Conservation (phyloP, 2,888 invertebrate species). For the Elegia similella region DNA sequence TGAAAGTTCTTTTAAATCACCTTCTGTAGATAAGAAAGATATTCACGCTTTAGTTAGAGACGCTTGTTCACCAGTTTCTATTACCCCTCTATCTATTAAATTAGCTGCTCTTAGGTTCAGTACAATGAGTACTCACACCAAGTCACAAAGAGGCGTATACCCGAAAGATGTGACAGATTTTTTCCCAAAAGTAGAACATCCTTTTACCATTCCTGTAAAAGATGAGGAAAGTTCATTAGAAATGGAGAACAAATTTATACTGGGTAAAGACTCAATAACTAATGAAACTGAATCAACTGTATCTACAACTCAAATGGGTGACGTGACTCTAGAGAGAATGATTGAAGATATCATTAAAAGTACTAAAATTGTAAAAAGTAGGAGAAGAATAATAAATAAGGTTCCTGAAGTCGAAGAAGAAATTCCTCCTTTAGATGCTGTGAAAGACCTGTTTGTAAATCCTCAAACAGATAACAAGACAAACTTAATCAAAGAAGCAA, state of each 20-base stretch:
- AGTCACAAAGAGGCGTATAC: slow-evolving; percentile 52
- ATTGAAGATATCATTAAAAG: slow-evolving; percentile 84
- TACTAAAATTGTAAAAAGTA: slow-evolving; percentile 74
- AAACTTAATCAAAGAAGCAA: slow-evolving; percentile 70
- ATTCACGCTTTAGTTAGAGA: slow-evolving; percentile 64
- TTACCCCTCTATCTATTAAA: slow-evolving; percentile 83
- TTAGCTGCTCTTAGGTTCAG: slow-evolving; percentile 82
- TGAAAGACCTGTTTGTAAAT: slow-evolving; percentile 68
- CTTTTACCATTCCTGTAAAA: slow-evolving; percentile 58
- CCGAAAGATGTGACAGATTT: slow-evolving; percentile 71
- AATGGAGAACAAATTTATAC: slow-evolving; percentile 76
- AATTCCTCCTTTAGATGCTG: slow-evolving; percentile 50
- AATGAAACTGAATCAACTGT: slow-evolving; percentile 69
- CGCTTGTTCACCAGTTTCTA: slow-evolving; percentile 73
- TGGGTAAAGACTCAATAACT: slow-evolving; percentile 57
- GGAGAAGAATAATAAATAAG: slow-evolving; percentile 58
- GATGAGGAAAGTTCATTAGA: slow-evolving; percentile 74
- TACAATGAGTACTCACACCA: slow-evolving; percentile 68
- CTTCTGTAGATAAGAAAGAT: slow-evolving; percentile 70
- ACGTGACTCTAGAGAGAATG: slow-evolving; percentile 80
- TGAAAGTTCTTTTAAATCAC: slow-evolving; percentile 72
- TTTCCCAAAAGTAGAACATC: slow-evolving; percentile 76
- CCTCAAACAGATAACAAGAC: slow-evolving; percentile 66
- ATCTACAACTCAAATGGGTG: slow-evolving; percentile 78
- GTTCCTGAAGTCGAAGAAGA: slow-evolving; percentile 47